Evolutionary conservation across 2,797 vertebrate species (phyloP).

Genomic region (Heliangelus exortis): DNA sequence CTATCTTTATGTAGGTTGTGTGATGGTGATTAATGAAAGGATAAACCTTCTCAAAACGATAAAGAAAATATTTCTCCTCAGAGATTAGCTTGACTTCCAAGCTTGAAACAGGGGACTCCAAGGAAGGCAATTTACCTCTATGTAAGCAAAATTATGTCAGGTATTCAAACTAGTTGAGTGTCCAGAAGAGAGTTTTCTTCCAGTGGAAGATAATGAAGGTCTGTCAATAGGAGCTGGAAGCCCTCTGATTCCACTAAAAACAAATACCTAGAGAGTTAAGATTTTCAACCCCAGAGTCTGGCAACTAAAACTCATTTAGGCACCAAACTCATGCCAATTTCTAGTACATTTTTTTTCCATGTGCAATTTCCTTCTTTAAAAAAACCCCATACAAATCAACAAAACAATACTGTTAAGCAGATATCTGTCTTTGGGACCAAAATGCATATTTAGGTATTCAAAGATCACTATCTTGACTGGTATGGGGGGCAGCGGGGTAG

Average conservation of each 20-base stretch:
- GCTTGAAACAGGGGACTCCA: background rate
- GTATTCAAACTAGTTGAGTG: background rate
- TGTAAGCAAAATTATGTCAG: background rate
- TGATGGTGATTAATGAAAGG: background rate
- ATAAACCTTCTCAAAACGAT: background rate
- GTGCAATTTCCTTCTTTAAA: background rate
- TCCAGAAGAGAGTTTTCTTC: background rate
- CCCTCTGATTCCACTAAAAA: background rate
- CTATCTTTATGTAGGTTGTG: background rate
- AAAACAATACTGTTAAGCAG: background rate
- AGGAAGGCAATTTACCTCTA: background rate
- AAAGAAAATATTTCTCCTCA: background rate
- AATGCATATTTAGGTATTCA: background rate
- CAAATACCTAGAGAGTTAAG: rapidly evolving
- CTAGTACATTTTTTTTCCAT: background rate
- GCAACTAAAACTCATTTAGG: background rate
- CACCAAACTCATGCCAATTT: background rate
- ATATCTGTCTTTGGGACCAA: background rate
- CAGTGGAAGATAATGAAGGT: background rate
- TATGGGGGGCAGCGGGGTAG: rapidly evolving
- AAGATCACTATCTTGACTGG: background rate
- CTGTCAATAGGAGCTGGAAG: background rate
- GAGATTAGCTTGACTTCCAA: background rate
- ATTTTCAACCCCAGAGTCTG: background rate
- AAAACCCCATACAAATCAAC: background rate